Conservation (phyloP, 2,888 invertebrate genomes). For the Seira ritae region DNA sequence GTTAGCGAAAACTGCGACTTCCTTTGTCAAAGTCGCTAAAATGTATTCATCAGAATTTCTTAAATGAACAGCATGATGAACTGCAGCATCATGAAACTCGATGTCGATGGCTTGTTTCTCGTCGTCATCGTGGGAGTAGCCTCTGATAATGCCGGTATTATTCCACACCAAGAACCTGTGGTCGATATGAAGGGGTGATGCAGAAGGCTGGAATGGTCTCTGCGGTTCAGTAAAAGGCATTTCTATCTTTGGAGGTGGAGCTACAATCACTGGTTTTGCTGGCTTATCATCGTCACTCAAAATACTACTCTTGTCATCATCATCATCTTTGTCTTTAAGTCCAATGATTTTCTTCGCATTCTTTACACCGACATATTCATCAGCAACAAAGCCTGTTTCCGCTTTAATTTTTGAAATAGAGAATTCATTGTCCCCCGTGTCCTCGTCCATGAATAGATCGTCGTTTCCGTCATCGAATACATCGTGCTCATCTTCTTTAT, state of each 20-base stretch:
- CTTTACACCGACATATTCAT: slow-evolving; percentile 72
- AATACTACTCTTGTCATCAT: slow-evolving; percentile 73
- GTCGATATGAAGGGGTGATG: slow-evolving; percentile 89
- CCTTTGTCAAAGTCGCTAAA: slow-evolving; percentile 89
- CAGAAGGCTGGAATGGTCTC: slow-evolving; percentile 91
- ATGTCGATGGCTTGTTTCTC: slow-evolving; percentile 88
- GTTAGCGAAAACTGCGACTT: slow-evolving; percentile 87
- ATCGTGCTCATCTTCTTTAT: slow-evolving; percentile 16
- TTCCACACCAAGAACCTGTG: slow-evolving; percentile 93
- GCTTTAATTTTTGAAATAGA: slow-evolving; percentile 86
- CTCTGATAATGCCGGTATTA: slow-evolving; percentile 91
- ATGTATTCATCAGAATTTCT: slow-evolving; percentile 90
- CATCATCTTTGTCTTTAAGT: slow-evolving; percentile 64
- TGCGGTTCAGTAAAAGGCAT: slow-evolving; percentile 78
- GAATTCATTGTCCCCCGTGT: slow-evolving; percentile 80
- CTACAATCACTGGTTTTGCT: background rate
- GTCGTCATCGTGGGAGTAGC: slow-evolving; percentile 81
- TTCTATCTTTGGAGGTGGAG: slow-evolving; percentile 33
- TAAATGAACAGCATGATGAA: slow-evolving; percentile 93
- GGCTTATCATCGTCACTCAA: slow-evolving; percentile 29
- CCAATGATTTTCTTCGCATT: slow-evolving; percentile 63
- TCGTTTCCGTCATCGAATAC: slow-evolving; percentile 46
- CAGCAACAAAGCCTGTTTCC: slow-evolving; percentile 78
- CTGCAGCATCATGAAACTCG: slow-evolving; percentile 93
- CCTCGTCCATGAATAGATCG: slow-evolving; percentile 75